phyloP scores from a whole-genome alignment of 1,140 invertebrate species.

The Dreissena polymorpha region DNA sequence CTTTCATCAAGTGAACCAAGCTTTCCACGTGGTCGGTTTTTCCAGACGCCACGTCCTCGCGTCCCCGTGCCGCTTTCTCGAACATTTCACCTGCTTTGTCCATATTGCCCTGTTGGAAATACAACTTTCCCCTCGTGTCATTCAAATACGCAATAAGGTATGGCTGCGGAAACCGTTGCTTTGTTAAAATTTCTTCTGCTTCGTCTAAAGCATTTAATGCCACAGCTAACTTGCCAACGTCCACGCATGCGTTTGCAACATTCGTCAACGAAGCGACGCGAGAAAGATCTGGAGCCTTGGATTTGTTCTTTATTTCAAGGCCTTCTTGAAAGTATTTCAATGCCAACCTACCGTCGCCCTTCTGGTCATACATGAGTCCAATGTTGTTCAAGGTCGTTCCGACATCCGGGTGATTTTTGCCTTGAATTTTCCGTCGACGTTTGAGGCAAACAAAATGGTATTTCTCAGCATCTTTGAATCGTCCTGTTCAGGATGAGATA shows the following conservation, averaged over 20 bases:
- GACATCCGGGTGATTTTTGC: conserved; percentile 29
- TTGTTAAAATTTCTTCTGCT: conserved; percentile 10
- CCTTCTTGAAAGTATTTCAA: conserved; percentile 33
- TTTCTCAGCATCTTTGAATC: conserved; percentile 38
- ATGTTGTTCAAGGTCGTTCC: conserved; percentile 40
- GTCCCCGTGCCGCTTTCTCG: conserved; percentile 12
- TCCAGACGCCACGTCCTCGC: not conserved
- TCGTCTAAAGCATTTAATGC: conserved; percentile 32
- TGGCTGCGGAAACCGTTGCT: not conserved
- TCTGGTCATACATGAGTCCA: conserved; percentile 45
- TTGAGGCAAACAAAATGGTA: conserved; percentile 38
- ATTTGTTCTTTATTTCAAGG: conserved; percentile 15
- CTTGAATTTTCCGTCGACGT: conserved; percentile 3
- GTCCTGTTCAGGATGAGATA: conserved; percentile 4
- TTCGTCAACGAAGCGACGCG: conserved; percentile 34
- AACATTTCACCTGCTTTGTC: conserved; percentile 26
- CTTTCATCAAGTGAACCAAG: conserved; percentile 37
- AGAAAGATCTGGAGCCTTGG: conserved; percentile 10
- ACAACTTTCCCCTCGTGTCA: conserved; percentile 42
- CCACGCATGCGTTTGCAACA: conserved; percentile 7
- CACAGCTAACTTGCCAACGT: not conserved
- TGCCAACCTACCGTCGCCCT: conserved; percentile 24
- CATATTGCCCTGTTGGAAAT: not conserved
- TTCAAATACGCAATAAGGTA: conserved; percentile 18
- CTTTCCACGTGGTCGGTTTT: conserved; percentile 30